These are phyloP conservation scores for Nematostella vectensis DNA, from an alignment of 92 coral and sea anemone genomes.

Conservation along the genomic window DNA sequence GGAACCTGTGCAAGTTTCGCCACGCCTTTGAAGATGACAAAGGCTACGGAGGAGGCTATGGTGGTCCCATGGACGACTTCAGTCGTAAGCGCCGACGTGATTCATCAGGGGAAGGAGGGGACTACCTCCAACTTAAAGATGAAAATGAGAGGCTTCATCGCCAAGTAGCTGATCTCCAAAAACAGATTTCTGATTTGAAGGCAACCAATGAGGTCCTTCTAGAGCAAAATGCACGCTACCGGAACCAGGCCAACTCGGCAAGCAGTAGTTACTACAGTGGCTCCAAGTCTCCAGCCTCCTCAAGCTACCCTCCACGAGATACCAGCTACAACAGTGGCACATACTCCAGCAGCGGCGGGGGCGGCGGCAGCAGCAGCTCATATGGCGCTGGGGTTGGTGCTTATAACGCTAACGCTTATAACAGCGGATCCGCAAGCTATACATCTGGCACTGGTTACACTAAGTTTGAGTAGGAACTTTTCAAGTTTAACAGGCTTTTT, in stretches of 20 bases:
- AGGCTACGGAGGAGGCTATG: slow-evolving; percentile 42
- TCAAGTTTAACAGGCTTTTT: too few relatives aligned
- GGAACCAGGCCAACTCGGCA: slow-evolving; percentile 61
- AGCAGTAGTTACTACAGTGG: slow-evolving; percentile 42
- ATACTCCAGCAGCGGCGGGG: slow-evolving; percentile 17
- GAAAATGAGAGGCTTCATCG: slow-evolving; percentile 85
- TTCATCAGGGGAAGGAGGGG: slow-evolving; percentile 59
- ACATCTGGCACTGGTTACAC: slow-evolving; percentile 73
- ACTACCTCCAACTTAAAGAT: slow-evolving; percentile 67
- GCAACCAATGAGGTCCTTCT: slow-evolving; percentile 92
- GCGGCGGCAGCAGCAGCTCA: slow-evolving; percentile 16
- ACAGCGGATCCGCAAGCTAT: slow-evolving; percentile 8
- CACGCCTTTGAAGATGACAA: slow-evolving; percentile 70
- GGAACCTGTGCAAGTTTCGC: slow-evolving; percentile 72
- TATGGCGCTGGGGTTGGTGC: not conserved
- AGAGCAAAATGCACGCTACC: slow-evolving; percentile 95
- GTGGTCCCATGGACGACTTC: slow-evolving; percentile 58
- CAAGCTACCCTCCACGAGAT: slow-evolving; percentile 38
- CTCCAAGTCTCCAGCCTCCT: slow-evolving; percentile 43
- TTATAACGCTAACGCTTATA: not conserved
- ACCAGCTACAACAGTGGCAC: slow-evolving; percentile 31
- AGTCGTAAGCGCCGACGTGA: slow-evolving; percentile 87
- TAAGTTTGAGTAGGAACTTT: slow-evolving; percentile 62
- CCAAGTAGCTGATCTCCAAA: slow-evolving; percentile 85
- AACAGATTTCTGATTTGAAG: slow-evolving; percentile 81